Base-by-base conservation (phyloP, 2,888 invertebrate genomes). In the Erebia epiphron region DNA sequence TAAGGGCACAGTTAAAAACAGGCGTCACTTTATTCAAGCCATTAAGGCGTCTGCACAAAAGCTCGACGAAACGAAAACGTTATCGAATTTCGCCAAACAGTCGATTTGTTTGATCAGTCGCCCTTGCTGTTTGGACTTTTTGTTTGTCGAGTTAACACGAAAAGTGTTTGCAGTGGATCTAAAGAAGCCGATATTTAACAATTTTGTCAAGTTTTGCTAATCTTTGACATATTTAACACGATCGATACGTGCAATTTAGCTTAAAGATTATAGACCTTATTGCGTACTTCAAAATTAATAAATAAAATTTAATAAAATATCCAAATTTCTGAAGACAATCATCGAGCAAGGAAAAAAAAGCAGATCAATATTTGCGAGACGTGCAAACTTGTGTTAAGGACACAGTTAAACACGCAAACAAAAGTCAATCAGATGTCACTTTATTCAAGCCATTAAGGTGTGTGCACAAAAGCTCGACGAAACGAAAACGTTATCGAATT, bases 31-130 rank as follows among this genome's bases (percentile, higher is more conserved):
- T 14, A 21, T 46, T 49, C 9, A 11, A 49, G 62, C 62, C 62
- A 62, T 62, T 62, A 62, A 62, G 62, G 62, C 49, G 62, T 62
- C 49, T 62, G 62, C 62, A 62, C 49, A 62, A 62, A 62, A 62
- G 49, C 49, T 62, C 62, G 18, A 49, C 62, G 13, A 1, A 49
- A 26, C 21, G 46, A 14, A 18, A 62, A 49, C 21, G 21, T 62
- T 49, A 62, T 62, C 62, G 43, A 49, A 62, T 62, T 49, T 62
- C 62, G 62, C 62, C 62, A 49, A 62, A 62, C 62, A 46, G 62
- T 62, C 46, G 2, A 62, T 62, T 46, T 62, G 21, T 62, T 62
- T 62, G 62, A 21, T 21, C 62, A 21, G 9, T 21, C 62, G 21
- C 49, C 62, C 62, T 46, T 62, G 62, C 46, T 61, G 16, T 61